Evolutionary conservation across 2,888 invertebrate species (phyloP).

Genomic region (Sepiola atlantica): DNA sequence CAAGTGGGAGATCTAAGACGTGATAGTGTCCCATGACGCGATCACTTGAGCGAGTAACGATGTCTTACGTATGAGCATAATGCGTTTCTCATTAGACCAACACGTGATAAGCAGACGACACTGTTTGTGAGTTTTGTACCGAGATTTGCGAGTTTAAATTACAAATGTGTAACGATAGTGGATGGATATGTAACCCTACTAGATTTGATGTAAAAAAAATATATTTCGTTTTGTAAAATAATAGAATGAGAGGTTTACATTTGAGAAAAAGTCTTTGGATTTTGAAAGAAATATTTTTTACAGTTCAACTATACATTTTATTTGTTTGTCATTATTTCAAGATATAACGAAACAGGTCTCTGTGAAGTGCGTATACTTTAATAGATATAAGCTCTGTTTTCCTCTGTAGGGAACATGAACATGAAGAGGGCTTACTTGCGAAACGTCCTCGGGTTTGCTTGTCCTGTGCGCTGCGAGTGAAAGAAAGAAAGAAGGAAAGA

Average conservation of each 20-base stretch:
- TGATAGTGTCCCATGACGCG: neutral
- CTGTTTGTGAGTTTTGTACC: neutral
- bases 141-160: neutral
- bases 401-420: no score
- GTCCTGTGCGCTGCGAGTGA: no score
- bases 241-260: no score
- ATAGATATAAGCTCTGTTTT: no score
- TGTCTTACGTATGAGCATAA: neutral
- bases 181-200: no score
- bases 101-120: neutral
- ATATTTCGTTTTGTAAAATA: neutral
- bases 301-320: no score
- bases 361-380: no score
- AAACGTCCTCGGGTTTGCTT: no score
- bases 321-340: no score
- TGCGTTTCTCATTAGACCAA: neutral
- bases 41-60: neutral
- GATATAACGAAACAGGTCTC: no score
- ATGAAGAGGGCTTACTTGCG: no score
- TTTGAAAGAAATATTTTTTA: neutral
- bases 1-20: neutral
- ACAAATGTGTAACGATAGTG: neutral
- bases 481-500: no score
- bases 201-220: neutral
- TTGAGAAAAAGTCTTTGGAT: neutral